Evolutionary conservation across 2,888 invertebrate genomes (phyloP).

Genomic region (Caenorhabditis sulstoni): DNA sequence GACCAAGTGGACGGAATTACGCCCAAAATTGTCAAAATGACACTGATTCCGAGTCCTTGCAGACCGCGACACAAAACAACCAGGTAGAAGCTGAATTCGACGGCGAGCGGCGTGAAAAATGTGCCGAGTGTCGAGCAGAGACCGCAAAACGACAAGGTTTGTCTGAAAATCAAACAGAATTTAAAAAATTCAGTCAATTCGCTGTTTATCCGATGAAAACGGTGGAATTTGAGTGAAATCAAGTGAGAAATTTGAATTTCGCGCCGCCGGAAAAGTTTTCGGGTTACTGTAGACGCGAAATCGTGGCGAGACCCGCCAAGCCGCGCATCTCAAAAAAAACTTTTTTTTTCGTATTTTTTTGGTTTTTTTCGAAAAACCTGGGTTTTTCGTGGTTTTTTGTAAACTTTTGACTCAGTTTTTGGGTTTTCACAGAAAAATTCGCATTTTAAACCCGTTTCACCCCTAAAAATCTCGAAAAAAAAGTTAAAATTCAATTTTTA

Average conservation of each 20-base stretch:
- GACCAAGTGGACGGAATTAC: conserved; percentile 41
- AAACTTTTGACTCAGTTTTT: no score
- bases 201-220: background rate
- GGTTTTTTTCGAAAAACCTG: background rate
- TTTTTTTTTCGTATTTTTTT: conserved; percentile 8
- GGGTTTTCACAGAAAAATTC: no score
- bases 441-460: no score
- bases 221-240: no score
- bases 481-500: background rate
- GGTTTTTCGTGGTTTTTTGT: no score
- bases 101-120: conserved; percentile 39
- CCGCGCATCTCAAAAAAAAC: background rate
- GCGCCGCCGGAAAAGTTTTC: background rate
- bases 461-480: background rate
- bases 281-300: background rate
- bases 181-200: background rate
- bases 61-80: conserved; percentile 25
- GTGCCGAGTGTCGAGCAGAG: conserved; percentile 47
- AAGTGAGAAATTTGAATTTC: background rate
- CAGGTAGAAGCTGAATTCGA: conserved; percentile 27
- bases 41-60: conserved; percentile 39
- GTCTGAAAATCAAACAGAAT: conserved; percentile 22
- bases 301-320: no score
- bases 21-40: conserved; percentile 30
- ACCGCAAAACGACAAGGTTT: conserved; percentile 43